These are phyloP conservation scores for Pelecanus crispus DNA, from an alignment of 2,113 vertebrate species.

Conservation along the genomic window DNA sequence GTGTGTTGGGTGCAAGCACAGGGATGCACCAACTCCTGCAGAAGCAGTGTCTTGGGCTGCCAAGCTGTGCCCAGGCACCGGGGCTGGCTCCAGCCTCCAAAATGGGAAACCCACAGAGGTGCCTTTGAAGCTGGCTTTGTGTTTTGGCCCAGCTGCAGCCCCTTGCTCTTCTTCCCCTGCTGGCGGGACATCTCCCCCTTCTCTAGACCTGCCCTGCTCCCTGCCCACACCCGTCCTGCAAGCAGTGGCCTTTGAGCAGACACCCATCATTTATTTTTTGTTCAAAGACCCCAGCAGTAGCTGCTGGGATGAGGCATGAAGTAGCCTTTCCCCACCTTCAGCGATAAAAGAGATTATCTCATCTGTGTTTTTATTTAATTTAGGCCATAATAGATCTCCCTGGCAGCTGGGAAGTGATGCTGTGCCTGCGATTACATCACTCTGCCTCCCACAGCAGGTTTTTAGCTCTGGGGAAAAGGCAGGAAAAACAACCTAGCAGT, in stretches of 20 bases:
- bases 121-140: background rate
- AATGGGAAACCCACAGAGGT: background rate
- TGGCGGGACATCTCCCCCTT: background rate
- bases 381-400: conserved; percentile 72
- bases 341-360: conserved; percentile 69
- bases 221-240: background rate
- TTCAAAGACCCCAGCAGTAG: background rate
- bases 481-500: conserved; percentile 58
- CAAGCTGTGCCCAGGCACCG: background rate
- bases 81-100: background rate
- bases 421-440: conserved; percentile 70
- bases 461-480: conserved; percentile 49
- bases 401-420: conserved; percentile 69
- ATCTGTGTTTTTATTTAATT: conserved; percentile 76
- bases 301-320: conserved; percentile 48
- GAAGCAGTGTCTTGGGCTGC: background rate
- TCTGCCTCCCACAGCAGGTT: conserved; percentile 62
- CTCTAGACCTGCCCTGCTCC: background rate
- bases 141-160: background rate
- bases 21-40: background rate
- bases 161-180: background rate
- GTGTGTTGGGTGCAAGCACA: rapidly evolving
- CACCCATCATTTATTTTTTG: background rate
- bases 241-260: background rate
- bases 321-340: conserved; percentile 63